Conservation (phyloP, 2,888 invertebrate genomes). For the Adelphocoris suturalis region DNA sequence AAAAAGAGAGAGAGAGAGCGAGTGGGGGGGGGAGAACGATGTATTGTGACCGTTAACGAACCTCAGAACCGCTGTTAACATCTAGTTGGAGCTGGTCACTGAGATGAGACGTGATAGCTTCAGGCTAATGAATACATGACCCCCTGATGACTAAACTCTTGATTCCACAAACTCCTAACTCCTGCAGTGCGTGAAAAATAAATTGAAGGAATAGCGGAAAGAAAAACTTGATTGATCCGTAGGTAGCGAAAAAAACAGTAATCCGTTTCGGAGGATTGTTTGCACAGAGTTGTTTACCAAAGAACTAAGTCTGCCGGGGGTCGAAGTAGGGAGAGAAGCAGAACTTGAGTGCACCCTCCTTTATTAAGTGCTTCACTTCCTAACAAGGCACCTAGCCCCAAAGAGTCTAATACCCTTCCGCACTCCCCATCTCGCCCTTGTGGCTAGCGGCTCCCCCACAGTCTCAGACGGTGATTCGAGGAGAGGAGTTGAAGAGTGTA, state of each 20-base stretch:
- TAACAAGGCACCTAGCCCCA: constrained; percentile 51
- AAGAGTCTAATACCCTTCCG: constrained; percentile 30
- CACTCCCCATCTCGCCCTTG: background rate
- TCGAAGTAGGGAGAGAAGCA: constrained; percentile 5
- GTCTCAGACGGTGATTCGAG: constrained; percentile 43
- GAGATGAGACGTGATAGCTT: too few species aligned
- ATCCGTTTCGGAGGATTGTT: constrained; percentile 49
- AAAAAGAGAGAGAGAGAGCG: too few species aligned
- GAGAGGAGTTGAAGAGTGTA: constrained; percentile 53
- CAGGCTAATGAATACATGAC: too few species aligned
- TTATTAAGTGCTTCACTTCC: constrained; percentile 60
- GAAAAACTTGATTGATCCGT: background rate
- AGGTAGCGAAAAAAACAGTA: constrained; percentile 19
- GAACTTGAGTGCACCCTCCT: constrained; percentile 46
- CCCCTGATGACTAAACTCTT: too few species aligned
- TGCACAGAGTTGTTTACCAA: constrained; percentile 44
- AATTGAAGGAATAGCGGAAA: background rate
- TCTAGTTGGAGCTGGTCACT: too few species aligned
- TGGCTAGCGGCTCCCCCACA: constrained; percentile 45
- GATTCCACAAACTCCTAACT: too few species aligned
- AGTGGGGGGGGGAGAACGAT: too few species aligned
- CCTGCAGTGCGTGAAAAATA: too few species aligned
- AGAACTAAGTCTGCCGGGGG: constrained; percentile 31
- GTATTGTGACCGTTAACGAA: too few species aligned
- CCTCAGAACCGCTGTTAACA: too few species aligned